These are phyloP conservation scores for Oxyura jamaicensis DNA, from an alignment of 2,113 vertebrate species.

Conservation along the genomic window DNA sequence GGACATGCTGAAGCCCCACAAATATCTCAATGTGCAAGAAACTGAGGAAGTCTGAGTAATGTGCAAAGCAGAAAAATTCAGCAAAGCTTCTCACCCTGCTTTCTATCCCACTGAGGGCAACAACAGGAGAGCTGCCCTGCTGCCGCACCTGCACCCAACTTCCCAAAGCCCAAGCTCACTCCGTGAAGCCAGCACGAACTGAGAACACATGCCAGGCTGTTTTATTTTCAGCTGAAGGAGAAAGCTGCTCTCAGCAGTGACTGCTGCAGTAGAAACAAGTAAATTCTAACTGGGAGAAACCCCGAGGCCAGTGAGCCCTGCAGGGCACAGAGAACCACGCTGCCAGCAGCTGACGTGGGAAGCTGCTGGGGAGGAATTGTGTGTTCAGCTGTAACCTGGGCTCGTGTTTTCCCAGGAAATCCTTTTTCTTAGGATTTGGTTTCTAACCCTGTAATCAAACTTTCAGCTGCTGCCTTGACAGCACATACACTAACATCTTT, in stretches of 20 bases:
- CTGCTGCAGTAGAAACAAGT: neutral
- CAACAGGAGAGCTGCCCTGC: neutral
- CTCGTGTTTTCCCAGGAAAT: neutral
- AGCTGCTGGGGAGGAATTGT: neutral
- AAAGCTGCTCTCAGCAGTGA: neutral
- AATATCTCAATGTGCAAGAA: accelerated
- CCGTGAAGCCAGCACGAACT: neutral
- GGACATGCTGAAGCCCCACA: neutral
- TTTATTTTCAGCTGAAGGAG: neutral
- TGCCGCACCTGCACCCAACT: accelerated
- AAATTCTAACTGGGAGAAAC: neutral
- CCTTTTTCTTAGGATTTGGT: neutral
- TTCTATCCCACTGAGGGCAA: neutral
- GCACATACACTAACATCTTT: neutral
- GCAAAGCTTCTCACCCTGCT: neutral
- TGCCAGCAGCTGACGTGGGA: accelerated
- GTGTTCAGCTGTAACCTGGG: neutral
- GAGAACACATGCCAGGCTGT: neutral
- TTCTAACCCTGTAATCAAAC: neutral
- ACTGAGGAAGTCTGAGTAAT: neutral
- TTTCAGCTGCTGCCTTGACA: neutral
- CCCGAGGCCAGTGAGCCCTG: accelerated
- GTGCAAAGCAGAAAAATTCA: neutral
- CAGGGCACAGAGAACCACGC: neutral
- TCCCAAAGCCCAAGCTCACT: neutral